phyloP scores from a whole-genome alignment of 2,888 invertebrate species.

The Orthosia gothica region DNA sequence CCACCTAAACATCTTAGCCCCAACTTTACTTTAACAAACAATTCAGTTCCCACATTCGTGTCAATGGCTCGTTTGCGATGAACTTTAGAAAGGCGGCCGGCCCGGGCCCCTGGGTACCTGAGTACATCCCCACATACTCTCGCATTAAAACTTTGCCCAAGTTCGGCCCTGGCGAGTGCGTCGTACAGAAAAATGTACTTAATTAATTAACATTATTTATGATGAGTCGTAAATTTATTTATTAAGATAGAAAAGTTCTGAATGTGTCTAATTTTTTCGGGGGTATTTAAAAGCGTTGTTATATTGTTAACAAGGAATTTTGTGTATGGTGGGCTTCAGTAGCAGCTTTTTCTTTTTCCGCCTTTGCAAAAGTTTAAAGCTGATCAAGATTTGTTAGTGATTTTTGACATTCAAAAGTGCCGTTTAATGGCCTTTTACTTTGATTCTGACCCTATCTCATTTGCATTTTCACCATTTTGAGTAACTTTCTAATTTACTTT shows the following conservation, averaged over 20 bases:
- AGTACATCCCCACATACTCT: conserved; percentile 53
- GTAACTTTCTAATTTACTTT: neutral
- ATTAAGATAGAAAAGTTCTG: conserved; percentile 67
- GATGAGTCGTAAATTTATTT: conserved; percentile 69
- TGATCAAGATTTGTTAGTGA: neutral
- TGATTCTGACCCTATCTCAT: too few relatives aligned
- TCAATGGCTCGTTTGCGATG: conserved; percentile 71
- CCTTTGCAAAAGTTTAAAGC: neutral
- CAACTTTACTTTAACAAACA: conserved; percentile 63
- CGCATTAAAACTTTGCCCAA: conserved; percentile 88
- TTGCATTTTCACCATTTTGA: neutral
- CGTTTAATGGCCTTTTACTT: too few relatives aligned
- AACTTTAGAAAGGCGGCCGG: conserved; percentile 67
- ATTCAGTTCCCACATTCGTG: conserved; percentile 70
- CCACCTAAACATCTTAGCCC: conserved; percentile 65
- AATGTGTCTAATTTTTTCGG: conserved; percentile 54
- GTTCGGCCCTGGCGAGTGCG: conserved; percentile 80
- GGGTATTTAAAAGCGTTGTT: conserved; percentile 54
- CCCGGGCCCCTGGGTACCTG: conserved; percentile 61
- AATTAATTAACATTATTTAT: conserved; percentile 73
- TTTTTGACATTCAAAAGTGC: too few relatives aligned
- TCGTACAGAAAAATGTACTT: conserved; percentile 83
- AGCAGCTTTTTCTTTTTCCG: neutral
- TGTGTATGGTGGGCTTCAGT: neutral
- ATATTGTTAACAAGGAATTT: conserved; percentile 43